These are phyloP conservation scores for Paraplagusia blochii DNA, from an alignment of 2,113 vertebrate species.

Conservation along the genomic window DNA sequence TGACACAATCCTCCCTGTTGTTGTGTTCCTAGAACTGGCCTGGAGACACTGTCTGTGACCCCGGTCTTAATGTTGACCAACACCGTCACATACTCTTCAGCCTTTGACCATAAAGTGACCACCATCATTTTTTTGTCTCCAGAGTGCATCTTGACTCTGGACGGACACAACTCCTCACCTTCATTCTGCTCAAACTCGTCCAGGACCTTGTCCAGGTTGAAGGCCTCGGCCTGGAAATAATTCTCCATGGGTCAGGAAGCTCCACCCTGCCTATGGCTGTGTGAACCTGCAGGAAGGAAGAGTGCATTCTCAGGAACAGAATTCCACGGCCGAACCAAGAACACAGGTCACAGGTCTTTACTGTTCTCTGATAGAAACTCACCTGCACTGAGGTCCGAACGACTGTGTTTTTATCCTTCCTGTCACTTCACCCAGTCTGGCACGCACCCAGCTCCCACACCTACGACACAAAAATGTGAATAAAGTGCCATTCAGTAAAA, in stretches of 20 bases:
- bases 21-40: too few species aligned
- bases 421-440: conserved; percentile 68
- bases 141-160: neutral
- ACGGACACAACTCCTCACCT: conserved; percentile 75
- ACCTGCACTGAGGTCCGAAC: conserved; percentile 75
- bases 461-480: conserved; percentile 40
- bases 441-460: conserved; percentile 64
- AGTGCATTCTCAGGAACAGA: neutral
- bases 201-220: conserved; percentile 99
- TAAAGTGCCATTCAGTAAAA: conserved; percentile 13
- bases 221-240: conserved; percentile 99
- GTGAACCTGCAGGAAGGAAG: conserved; percentile 76
- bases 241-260: conserved; percentile 98
- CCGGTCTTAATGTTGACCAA: too few species aligned
- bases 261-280: conserved; percentile 77
- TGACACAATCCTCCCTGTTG: conserved; percentile 1
- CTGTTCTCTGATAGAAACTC: too few species aligned
- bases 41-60: too few species aligned
- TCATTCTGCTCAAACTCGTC: conserved; percentile 99
- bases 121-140: too few species aligned
- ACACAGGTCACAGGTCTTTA: too few species aligned
- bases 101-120: too few species aligned
- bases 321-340: too few species aligned
- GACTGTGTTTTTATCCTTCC: conserved; percentile 42
- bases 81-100: too few species aligned